A percentile compares a stretch with the other conserved stretches of the same genome.
These are phyloP conservation scores for Erebia palarica DNA, from an alignment of 2,888 invertebrate genomes.

Conservation along the genomic window DNA sequence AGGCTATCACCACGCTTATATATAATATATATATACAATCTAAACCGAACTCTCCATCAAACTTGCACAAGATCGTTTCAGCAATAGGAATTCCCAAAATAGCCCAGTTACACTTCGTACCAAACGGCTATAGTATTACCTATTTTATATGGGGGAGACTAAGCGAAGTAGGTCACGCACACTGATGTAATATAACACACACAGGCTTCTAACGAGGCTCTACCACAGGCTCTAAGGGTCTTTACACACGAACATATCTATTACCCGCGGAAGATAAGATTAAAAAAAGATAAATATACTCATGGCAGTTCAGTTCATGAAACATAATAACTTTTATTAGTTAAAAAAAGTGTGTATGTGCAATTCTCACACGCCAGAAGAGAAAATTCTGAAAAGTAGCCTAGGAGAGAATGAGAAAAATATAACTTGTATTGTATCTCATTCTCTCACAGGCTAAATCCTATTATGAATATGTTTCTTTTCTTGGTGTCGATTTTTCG, in stretches of 20 bases:
- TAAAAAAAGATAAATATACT: no score
- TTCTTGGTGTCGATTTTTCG: no score
- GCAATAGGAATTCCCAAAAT: conserved; percentile 31
- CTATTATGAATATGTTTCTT: no score
- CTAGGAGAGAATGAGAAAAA: no score
- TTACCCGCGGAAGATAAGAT: neutral
- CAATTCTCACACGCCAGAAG: no score
- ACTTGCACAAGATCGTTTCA: neutral
- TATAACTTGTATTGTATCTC: no score
- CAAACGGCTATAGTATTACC: conserved; percentile 27
- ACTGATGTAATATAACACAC: conserved; percentile 50
- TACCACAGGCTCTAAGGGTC: neutral
- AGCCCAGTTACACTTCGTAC: conserved; percentile 23
- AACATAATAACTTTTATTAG: no score
- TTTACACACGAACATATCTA: neutral
- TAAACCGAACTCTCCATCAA: neutral
- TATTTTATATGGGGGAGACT: conserved; percentile 32
- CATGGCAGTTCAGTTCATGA: no score
- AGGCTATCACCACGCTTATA: neutral
- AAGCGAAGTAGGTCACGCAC: conserved; percentile 63
- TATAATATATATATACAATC: no score
- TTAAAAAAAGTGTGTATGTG: no score
- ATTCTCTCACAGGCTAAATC: no score
- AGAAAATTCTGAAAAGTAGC: no score
- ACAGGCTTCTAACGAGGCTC: conserved; percentile 31